Evolutionary conservation across 2,797 vertebrate species (phyloP), one percentile per base, ranked within the genome.

Genomic region (Botia kubotai): DNA sequence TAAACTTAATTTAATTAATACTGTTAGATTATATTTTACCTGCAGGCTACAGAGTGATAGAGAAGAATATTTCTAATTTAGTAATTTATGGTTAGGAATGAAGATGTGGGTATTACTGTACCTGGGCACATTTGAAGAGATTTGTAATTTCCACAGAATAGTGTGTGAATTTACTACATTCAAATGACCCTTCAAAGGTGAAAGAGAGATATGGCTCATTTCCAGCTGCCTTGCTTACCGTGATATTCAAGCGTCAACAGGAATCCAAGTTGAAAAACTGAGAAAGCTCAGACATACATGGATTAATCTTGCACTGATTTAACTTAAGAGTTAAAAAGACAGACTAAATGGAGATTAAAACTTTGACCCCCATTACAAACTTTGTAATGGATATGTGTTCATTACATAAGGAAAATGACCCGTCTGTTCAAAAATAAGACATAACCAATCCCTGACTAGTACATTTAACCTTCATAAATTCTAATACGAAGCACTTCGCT

Each of bases 381-480:
- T n/a, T n/a, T n/a, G n/a, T n/a, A n/a, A n/a, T n/a, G n/a, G n/a
- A 77, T 86, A 55, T 67, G 82, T 74, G 74, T 84, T 82, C 75
- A 75, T 86, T 86, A 75, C 82, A 66, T n/a, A 67, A 17, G 74
- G 43, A n/a, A 79, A 75, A 65, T 66, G 67, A 66, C 29, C 76
- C 72, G 84, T 84, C 75, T 82, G 80, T 76, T 84, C 48, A 74
- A 80, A 71, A 63, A 77, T 73, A 72, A 74, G n/a, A 69, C 46
- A 33, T 80, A 81, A 82, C 70, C 26, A 79, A 80, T 80, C 65
- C 69, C 60, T 66, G 21, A 74, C 53, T 16, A 53, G 72, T 69
- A 62, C 72, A 87, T 73, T 74, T 65, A 65, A 73, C 80, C 78
- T 82, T 75, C 58, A 55, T 74, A 81, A 63, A 74, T 53, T 52